These are phyloP conservation scores for Chloromyia formosa DNA, from an alignment of 2,888 invertebrate species.

Conservation along the genomic window DNA sequence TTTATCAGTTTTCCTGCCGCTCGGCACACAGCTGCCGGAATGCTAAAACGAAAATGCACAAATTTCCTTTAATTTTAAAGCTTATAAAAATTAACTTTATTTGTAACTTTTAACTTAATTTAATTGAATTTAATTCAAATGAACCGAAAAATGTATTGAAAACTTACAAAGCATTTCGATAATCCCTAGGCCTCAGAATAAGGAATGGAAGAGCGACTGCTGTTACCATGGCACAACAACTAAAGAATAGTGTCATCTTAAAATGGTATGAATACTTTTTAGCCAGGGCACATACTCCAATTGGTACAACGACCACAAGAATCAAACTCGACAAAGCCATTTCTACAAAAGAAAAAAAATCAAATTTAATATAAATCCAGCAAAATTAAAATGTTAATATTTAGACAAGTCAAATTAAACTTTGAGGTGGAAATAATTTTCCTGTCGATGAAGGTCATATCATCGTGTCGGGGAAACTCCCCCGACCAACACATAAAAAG, in stretches of 20 bases:
- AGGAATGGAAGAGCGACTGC: constrained; percentile 76
- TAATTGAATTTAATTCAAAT: background rate
- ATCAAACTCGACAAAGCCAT: constrained; percentile 13
- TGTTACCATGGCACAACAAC: constrained; percentile 70
- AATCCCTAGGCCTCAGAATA: constrained; percentile 76
- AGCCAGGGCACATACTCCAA: background rate
- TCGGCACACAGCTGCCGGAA: constrained; percentile 74
- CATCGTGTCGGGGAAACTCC: no score
- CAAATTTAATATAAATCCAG: no score
- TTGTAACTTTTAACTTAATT: constrained; percentile 16
- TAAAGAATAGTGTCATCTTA: constrained; percentile 73
- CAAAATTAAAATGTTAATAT: no score
- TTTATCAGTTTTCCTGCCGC: constrained; percentile 68
- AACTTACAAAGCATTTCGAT: constrained; percentile 83
- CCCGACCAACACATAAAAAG: no score
- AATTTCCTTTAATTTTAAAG: background rate
- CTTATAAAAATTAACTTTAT: constrained; percentile 1
- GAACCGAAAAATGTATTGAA: constrained; percentile 45
- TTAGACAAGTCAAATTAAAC: no score
- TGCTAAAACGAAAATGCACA: constrained; percentile 65
- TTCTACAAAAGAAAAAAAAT: constrained; percentile 23
- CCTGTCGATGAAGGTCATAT: no score
- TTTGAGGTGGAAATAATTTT: no score
- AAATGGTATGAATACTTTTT: constrained; percentile 69
- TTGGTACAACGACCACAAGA: background rate